Evolutionary conservation across 1,140 invertebrate genomes (phyloP).

Genomic region (Drosophila subpulchrella): DNA sequence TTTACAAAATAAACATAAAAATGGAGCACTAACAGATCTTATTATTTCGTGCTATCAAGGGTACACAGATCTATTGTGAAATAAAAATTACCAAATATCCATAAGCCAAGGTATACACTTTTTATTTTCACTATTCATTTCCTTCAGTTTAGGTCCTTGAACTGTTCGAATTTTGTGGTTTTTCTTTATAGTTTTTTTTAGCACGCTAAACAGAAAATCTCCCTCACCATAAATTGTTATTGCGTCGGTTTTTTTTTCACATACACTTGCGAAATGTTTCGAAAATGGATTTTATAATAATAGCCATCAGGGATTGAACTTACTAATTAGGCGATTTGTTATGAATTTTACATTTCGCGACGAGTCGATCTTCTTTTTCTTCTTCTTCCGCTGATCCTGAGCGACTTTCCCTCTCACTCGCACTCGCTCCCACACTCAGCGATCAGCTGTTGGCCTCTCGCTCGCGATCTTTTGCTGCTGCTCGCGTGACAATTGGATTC

Average conservation of each 20-base stretch:
- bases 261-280: slow-evolving; percentile 60
- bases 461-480: slow-evolving; percentile 42
- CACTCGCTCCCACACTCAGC: slow-evolving; percentile 14
- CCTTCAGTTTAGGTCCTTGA: slow-evolving; percentile 26
- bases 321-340: slow-evolving; percentile 64
- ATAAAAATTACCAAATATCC: neutral
- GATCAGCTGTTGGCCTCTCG: slow-evolving; percentile 38
- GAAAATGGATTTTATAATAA: slow-evolving; percentile 54
- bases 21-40: neutral
- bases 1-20: neutral
- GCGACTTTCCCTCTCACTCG: slow-evolving; percentile 6
- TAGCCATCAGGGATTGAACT: slow-evolving; percentile 56
- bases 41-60: no score
- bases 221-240: slow-evolving; percentile 34
- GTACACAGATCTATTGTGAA: neutral
- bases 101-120: neutral
- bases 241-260: slow-evolving; percentile 44
- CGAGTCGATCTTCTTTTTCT: neutral
- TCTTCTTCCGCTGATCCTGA: slow-evolving; percentile 19
- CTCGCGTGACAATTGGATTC: slow-evolving; percentile 71
- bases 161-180: slow-evolving; percentile 8
- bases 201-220: slow-evolving; percentile 22
- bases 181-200: slow-evolving; percentile 22
- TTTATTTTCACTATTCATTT: slow-evolving; percentile 1
- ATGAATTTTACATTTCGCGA: slow-evolving; percentile 14